A percentile compares a stretch with the other conserved stretches of the same genome.
Conservation (phyloP, 2,888 invertebrate genomes). For the Plusia festucae region DNA sequence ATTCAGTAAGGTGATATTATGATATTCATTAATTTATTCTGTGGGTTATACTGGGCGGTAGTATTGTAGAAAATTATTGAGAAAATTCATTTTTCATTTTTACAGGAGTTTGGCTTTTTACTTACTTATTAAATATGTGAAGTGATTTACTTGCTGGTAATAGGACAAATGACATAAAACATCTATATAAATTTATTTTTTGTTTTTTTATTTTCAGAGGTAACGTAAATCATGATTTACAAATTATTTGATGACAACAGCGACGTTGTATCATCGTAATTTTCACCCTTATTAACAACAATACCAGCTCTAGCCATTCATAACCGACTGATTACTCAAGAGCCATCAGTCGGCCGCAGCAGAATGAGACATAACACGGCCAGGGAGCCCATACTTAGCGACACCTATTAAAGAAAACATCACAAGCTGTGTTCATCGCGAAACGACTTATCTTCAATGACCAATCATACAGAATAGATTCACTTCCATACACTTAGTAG, state of each 20-base stretch:
- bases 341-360: not conserved
- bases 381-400: constrained; percentile 28
- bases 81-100: no score
- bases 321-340: not conserved
- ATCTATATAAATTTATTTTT: no score
- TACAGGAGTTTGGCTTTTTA: no score
- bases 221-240: not conserved
- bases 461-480: constrained; percentile 80
- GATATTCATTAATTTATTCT: constrained; percentile 30
- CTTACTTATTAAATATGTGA: no score
- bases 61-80: no score
- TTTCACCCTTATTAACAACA: constrained; percentile 3
- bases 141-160: not conserved
- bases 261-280: constrained; percentile 7
- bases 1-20: constrained; percentile 36
- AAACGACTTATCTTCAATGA: constrained; percentile 68
- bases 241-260: not conserved
- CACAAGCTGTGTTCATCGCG: constrained; percentile 34
- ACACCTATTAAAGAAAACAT: constrained; percentile 47
- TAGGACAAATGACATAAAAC: no score
- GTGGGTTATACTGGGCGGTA: no score
- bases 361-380: constrained; percentile 34
- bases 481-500: constrained; percentile 60
- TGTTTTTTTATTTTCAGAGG: no score
- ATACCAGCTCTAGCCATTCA: constrained; percentile 7